Percentiles rank a stretch among this genome's conserved stretches.
These are phyloP conservation scores for Sparus aurata DNA, from an alignment of 2,797 vertebrate species.

Conservation along the genomic window DNA sequence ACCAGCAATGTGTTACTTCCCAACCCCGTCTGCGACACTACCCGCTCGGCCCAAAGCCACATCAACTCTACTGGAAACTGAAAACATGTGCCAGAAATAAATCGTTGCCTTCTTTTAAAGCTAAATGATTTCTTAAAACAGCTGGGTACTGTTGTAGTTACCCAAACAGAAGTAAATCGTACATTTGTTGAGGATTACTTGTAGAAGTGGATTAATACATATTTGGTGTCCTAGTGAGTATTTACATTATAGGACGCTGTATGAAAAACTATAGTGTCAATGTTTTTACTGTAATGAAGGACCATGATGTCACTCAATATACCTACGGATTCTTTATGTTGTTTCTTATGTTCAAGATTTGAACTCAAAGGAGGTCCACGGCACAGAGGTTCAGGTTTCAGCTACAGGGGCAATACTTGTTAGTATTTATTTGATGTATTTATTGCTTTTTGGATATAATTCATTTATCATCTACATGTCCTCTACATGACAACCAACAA, in stretches of 20 bases:
- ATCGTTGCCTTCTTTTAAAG: background rate
- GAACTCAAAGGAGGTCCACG: accelerated
- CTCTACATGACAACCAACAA: background rate
- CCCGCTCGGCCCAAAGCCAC: background rate
- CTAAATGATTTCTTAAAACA: background rate
- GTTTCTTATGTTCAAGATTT: background rate
- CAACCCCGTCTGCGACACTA: background rate
- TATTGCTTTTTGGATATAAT: background rate
- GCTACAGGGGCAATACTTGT: background rate
- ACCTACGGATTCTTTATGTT: background rate
- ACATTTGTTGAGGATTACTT: background rate
- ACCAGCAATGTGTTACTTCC: background rate
- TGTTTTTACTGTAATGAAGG: background rate
- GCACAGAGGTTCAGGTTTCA: background rate
- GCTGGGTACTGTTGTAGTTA: background rate
- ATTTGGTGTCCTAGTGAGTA: background rate
- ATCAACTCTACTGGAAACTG: background rate
- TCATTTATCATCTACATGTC: background rate
- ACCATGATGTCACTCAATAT: background rate
- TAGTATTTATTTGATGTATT: background rate
- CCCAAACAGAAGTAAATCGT: background rate
- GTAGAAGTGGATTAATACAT: background rate
- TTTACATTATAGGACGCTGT: background rate
- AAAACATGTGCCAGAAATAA: background rate
- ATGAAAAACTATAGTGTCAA: background rate